Evolutionary conservation across 2,113 vertebrate genomes (phyloP), one percentile per base, ranked within the genome.

Genomic region (Chaetodon trifascialis): DNA sequence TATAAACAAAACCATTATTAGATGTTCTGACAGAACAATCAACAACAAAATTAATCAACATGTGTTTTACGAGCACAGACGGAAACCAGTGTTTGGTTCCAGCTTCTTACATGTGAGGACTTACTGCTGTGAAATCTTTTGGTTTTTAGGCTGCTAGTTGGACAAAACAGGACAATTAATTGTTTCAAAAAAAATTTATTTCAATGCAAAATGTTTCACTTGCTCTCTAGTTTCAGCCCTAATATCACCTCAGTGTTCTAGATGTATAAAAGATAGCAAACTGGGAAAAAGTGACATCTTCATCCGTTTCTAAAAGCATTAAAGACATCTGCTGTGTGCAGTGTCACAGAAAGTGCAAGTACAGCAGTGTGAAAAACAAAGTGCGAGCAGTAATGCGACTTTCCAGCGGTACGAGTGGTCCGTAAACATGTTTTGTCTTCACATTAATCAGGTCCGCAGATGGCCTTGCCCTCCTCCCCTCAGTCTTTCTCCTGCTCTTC

Each of bases 381-480:
- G 11, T 4, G 58, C 46, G 12, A 44, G 38, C 59, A 75, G 9
- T 46, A 55, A 76, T 66, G 47, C 63, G 65, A n/a, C 63, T 79
- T 85, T 67, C 14, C 30, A 51, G 52, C 9, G 15, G n/a, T 30
- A 14, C 17, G 42, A 83, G 73, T 69, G 49, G 44, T 73, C 46
- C 68, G 78, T 47, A 56, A 65, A 64, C 38, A 49, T 56, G 10
- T 23, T 70, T 42, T 54, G 34, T 51, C 40, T 30, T 34, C 76
- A 51, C 54, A 74, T 83, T 82, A 80, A 84, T 85, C 64, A 54
- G 68, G 23, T 64, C 63, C 17, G 1, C 25, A 66, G 46, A 58
- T 52, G 64, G 54, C 60, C 34, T 78, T 30, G 36, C 42, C 12
- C 21, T 62, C 55, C 21, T 68, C 55, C 73, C 51, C 38, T 56